phyloP scores from a whole-genome alignment of 2,113 vertebrate species.

The Eulacestoma nigropectus region DNA sequence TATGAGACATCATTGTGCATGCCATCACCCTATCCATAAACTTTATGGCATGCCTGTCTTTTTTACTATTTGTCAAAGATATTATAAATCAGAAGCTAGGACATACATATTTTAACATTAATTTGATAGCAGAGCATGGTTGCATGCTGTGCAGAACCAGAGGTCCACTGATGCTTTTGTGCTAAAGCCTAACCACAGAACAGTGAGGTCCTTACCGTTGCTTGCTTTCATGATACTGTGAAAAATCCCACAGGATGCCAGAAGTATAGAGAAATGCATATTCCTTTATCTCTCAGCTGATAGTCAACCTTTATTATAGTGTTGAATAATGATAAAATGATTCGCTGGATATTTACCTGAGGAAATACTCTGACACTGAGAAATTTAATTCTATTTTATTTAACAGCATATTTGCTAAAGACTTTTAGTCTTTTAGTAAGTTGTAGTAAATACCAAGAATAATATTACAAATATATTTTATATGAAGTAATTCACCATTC shows the following conservation, averaged over 20 bases:
- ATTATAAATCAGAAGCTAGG: conserved; percentile 49
- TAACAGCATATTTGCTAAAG: background rate
- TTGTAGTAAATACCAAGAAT: background rate
- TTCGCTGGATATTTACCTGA: background rate
- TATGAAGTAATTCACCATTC: background rate
- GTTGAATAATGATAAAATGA: background rate
- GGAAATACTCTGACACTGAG: background rate
- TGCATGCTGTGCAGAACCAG: background rate
- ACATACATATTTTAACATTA: conserved; percentile 46
- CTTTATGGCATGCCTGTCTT: conserved; percentile 51
- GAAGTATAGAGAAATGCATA: background rate
- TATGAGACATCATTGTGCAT: conserved; percentile 51
- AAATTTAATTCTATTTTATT: background rate
- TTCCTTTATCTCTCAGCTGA: background rate
- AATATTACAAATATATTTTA: background rate
- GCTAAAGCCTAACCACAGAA: background rate
- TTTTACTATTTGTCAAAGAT: conserved; percentile 46
- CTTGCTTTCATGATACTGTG: background rate
- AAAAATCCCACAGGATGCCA: background rate
- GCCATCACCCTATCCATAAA: conserved; percentile 56
- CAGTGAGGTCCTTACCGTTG: background rate
- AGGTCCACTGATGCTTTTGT: background rate
- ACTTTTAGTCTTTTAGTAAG: background rate
- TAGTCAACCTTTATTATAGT: background rate
- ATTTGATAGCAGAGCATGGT: conserved; percentile 18